Percentiles rank a stretch among this genome's conserved stretches.
These are phyloP conservation scores for Platycercus adscitus DNA, from an alignment of 2,113 vertebrate species.

Conservation along the genomic window DNA sequence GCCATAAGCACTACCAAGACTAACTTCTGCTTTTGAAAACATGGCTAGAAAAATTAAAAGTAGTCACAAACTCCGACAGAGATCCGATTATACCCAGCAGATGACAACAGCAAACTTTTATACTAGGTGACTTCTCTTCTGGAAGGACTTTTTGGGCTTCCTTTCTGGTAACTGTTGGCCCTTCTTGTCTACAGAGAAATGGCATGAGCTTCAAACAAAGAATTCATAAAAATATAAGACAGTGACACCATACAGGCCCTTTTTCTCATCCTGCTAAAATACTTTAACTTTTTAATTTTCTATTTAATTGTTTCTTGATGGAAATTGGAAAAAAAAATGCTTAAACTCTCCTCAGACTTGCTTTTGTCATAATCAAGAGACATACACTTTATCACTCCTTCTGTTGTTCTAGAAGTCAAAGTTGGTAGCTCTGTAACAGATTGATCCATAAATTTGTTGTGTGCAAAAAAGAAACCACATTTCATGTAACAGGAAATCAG, in stretches of 20 bases:
- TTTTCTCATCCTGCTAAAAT: background rate
- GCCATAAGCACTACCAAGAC: background rate
- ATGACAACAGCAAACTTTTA: background rate
- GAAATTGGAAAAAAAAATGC: background rate
- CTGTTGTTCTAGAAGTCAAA: background rate
- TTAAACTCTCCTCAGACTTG: background rate
- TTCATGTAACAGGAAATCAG: background rate
- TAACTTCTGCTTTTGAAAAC: background rate
- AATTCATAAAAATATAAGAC: background rate
- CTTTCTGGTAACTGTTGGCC: background rate
- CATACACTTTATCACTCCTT: background rate
- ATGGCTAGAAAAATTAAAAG: background rate
- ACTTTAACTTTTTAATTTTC: background rate
- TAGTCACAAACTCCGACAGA: background rate
- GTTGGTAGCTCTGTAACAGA: background rate
- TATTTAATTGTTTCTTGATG: background rate
- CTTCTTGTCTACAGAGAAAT: background rate
- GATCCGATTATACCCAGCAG: background rate
- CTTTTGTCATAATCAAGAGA: background rate
- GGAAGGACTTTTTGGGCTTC: background rate
- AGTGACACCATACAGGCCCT: background rate
- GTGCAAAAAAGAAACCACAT: background rate
- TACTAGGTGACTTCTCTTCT: background rate
- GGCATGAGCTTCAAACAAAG: background rate
- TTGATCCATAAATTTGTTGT: background rate